Conservation (phyloP, 53 echinoderm and acorn worm species). For the Antedon mediterranea region DNA sequence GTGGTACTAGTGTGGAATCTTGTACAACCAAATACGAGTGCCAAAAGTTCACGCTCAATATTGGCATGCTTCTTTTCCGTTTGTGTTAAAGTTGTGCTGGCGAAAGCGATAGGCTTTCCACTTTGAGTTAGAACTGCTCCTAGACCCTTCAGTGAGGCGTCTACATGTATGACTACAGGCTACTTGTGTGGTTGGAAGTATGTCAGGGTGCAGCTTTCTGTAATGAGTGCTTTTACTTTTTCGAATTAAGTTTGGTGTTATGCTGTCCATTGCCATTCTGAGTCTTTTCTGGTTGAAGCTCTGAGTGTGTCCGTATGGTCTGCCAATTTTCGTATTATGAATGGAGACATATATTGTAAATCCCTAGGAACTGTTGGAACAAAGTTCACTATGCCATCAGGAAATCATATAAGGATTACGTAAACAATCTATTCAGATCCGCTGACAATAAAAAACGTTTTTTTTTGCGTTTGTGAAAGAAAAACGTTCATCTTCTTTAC, state of each 20-base stretch:
- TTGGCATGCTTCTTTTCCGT: conserved; percentile 28
- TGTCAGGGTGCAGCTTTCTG: conserved; percentile 11
- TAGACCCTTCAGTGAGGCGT: conserved; percentile 6
- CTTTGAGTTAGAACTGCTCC: conserved; percentile 2
- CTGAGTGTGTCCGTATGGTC: conserved; percentile 4
- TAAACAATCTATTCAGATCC: no score
- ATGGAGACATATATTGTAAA: conserved; percentile 13
- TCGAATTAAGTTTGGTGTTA: conserved; percentile 5
- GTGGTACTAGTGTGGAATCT: conserved; percentile 26
- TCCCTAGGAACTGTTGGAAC: no score
- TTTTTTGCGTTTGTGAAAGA: no score
- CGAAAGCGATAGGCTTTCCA: conserved; percentile 18
- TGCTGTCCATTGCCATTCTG: conserved; percentile 16
- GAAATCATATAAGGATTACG: no score
- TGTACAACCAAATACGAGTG: conserved; percentile 12
- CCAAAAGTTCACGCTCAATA: conserved; percentile 13
- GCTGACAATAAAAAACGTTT: no score
- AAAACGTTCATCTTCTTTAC: no score
- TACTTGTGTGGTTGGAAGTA: background rate
- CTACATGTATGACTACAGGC: background rate
- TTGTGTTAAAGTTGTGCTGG: conserved; percentile 35
- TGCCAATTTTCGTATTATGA: conserved; percentile 11
- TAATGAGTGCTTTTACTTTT: conserved; percentile 29
- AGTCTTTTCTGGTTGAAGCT: background rate
- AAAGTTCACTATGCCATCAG: no score